phyloP scores from a whole-genome alignment of 2,797 vertebrate species.

The Anableps anableps region DNA sequence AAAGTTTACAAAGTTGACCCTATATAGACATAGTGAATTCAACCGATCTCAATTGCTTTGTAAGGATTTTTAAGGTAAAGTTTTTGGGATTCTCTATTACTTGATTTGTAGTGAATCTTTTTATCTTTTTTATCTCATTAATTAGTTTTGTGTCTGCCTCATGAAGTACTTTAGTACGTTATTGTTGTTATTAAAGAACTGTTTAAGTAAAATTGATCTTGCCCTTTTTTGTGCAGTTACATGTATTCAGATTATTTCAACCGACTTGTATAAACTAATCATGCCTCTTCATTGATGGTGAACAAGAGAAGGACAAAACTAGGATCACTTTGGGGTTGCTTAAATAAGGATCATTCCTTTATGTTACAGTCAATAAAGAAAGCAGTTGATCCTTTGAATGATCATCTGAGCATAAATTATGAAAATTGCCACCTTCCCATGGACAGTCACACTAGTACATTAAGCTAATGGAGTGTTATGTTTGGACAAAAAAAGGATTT shows the following conservation, averaged over 20 bases:
- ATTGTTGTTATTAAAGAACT: not conserved
- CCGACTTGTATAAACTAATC: not conserved
- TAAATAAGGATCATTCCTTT: not conserved
- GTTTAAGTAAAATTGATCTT: not conserved
- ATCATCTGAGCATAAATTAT: not conserved
- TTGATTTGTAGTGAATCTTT: too few species aligned
- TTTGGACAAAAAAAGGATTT: not conserved
- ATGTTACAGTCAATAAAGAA: not conserved
- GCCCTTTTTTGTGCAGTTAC: not conserved
- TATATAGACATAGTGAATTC: too few species aligned
- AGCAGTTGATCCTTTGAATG: not conserved
- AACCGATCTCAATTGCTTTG: too few species aligned
- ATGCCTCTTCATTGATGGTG: not conserved
- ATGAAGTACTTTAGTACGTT: not conserved
- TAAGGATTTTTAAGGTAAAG: too few species aligned
- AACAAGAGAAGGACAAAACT: not conserved
- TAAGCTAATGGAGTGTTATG: not conserved
- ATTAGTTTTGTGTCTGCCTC: not conserved
- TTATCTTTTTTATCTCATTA: too few species aligned
- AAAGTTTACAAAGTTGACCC: too few species aligned
- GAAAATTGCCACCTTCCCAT: not conserved
- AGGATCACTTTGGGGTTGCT: not conserved
- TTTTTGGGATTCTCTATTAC: too few species aligned
- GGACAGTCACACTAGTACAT: not conserved
- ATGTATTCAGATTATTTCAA: not conserved